Percentiles rank a stretch among this genome's conserved stretches.
Evolutionary conservation across 1,140 invertebrate species (phyloP).

Genomic region (Meteorus sp.): DNA sequence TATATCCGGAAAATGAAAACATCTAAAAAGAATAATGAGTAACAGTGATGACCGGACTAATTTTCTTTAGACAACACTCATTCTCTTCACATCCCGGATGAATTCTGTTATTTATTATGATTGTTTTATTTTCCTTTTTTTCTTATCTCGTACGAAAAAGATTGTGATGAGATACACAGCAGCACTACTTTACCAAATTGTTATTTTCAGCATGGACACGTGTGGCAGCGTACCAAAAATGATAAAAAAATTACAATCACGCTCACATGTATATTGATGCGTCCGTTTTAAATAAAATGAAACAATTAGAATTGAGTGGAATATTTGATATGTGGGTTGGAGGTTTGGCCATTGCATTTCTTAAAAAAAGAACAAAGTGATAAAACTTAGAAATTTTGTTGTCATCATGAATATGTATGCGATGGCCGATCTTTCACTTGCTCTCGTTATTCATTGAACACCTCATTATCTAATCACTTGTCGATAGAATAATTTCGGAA

Average conservation of each 20-base stretch:
- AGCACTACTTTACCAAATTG: neutral
- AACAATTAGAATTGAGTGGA: constrained; percentile 3
- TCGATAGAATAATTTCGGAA: too few relatives aligned
- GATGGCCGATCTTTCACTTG: too few relatives aligned
- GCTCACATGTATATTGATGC: neutral
- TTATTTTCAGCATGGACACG: constrained; percentile 3
- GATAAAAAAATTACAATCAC: neutral
- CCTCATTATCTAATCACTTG: too few relatives aligned
- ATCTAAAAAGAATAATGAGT: neutral
- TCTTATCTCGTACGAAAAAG: neutral
- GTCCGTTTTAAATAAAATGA: neutral
- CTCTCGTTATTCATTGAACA: too few relatives aligned
- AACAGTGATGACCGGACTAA: neutral
- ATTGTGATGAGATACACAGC: neutral
- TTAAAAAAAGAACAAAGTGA: too few relatives aligned
- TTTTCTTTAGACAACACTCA: neutral
- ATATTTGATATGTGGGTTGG: too few relatives aligned
- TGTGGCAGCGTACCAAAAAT: neutral
- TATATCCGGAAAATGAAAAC: neutral
- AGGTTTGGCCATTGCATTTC: too few relatives aligned
- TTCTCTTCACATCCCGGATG: neutral
- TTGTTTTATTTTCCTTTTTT: neutral
- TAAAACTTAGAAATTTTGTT: too few relatives aligned
- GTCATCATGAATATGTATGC: too few relatives aligned
- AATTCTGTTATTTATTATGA: neutral